Percentiles rank a stretch among this genome's conserved stretches.
Evolutionary conservation across 2,888 invertebrate genomes (phyloP).

Genomic region (Mythimna albipuncta): DNA sequence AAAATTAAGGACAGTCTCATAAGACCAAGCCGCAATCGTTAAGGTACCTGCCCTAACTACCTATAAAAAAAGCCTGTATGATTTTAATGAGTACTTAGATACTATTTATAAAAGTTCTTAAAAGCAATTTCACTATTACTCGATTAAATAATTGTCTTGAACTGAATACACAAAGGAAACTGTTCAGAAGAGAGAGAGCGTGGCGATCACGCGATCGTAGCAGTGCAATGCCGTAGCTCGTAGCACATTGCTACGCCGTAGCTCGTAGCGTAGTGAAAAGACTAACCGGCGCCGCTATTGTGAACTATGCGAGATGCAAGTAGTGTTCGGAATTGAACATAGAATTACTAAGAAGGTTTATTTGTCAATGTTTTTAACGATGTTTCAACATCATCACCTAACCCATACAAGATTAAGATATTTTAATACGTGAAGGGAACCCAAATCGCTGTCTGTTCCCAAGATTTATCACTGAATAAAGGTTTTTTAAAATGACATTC

Average conservation of each 20-base stretch:
- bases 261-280: conserved; percentile 24
- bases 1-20: background rate
- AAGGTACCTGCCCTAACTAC: background rate
- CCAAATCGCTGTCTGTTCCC: too few species aligned
- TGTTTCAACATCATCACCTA: background rate
- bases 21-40: background rate
- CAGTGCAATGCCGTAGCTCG: conserved; percentile 27
- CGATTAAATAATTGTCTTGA: conserved; percentile 2
- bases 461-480: too few species aligned
- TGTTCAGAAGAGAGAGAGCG: background rate
- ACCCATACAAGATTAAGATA: too few species aligned
- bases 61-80: background rate
- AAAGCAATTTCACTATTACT: background rate
- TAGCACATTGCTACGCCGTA: conserved; percentile 33
- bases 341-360: conserved; percentile 13
- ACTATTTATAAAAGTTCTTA: background rate
- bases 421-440: background rate
- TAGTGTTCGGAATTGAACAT: conserved; percentile 15
- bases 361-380: conserved; percentile 3
- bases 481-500: too few species aligned
- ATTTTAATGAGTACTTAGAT: too few species aligned
- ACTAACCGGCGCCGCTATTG: conserved; percentile 45
- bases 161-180: conserved; percentile 23
- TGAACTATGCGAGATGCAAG: background rate
- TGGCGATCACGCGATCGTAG: conserved; percentile 29